Conservation (phyloP, 2,888 invertebrate genomes). For the Perizoma affinitatum region DNA sequence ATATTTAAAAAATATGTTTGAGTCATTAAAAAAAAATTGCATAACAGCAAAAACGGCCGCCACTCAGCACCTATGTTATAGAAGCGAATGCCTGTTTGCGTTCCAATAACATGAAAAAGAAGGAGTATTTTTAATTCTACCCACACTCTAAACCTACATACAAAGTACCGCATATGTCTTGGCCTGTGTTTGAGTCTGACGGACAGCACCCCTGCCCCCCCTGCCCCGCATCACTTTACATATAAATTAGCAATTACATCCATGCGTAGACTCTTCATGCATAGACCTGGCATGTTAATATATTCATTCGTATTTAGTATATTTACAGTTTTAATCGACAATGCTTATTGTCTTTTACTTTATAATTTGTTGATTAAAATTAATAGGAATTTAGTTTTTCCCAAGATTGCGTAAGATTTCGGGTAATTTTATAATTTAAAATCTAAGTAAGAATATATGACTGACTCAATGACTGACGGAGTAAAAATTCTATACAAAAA, state of each 20-base stretch:
- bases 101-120: too few relatives aligned
- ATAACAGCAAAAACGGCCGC: too few relatives aligned
- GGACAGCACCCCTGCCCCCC: constrained; percentile 52
- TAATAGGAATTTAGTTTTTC: constrained; percentile 6
- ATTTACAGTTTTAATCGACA: constrained; percentile 36
- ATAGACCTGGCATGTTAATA: constrained; percentile 14
- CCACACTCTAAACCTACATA: neutral
- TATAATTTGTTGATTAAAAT: constrained; percentile 11
- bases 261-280: constrained; percentile 35
- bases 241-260: constrained; percentile 77
- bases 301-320: constrained; percentile 6
- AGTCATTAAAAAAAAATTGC: too few relatives aligned
- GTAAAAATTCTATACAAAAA: too few relatives aligned
- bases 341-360: constrained; percentile 8
- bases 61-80: too few relatives aligned
- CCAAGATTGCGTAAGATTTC: constrained; percentile 2
- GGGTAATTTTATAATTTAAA: too few relatives aligned
- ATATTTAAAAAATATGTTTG: too few relatives aligned
- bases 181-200: constrained; percentile 14
- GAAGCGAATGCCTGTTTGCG: too few relatives aligned
- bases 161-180: neutral
- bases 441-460: too few relatives aligned
- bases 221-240: constrained; percentile 73
- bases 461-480: too few relatives aligned
- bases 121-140: too few relatives aligned